phyloP scores from a whole-genome alignment of 2,797 vertebrate species.

The Anguilla megastoma region DNA sequence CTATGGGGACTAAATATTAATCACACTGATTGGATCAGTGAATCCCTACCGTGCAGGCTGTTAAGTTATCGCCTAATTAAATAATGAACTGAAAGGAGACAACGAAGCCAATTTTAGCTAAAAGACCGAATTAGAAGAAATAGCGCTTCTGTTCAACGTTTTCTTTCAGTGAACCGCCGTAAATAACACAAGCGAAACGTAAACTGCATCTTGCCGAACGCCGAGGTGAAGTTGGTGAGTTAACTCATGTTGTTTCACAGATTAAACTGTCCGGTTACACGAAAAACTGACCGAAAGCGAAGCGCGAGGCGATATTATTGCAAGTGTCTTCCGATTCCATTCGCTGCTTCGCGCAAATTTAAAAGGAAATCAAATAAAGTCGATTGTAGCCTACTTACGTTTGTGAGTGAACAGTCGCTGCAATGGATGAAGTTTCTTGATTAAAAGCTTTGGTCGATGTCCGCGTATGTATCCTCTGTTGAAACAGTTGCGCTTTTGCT shows the following conservation, averaged over 20 bases:
- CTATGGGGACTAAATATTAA: neutral
- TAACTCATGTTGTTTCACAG: neutral
- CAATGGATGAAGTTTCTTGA: conserved; percentile 6
- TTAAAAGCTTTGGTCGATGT: neutral
- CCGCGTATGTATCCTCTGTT: neutral
- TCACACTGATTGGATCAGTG: neutral
- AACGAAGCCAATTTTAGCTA: neutral
- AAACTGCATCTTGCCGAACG: neutral
- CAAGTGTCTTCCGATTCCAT: neutral
- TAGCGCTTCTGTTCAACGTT: neutral
- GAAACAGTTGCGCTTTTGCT: conserved; percentile 18
- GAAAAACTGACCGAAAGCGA: neutral
- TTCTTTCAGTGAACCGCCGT: neutral
- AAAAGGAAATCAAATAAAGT: neutral
- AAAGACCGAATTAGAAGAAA: neutral
- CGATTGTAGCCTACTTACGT: neutral
- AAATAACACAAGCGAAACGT: neutral
- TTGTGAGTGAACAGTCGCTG: neutral
- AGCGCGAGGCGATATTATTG: neutral
- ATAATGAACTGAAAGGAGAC: neutral
- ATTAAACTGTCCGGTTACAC: neutral
- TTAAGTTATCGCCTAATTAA: neutral
- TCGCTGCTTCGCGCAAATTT: neutral
- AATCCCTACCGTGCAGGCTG: neutral
- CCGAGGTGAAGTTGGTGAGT: conserved; percentile 5